Percentiles rank a stretch among this genome's conserved stretches.
These are phyloP conservation scores for Ooceraea biroi DNA, from an alignment of 1,140 invertebrate genomes.

Conservation along the genomic window DNA sequence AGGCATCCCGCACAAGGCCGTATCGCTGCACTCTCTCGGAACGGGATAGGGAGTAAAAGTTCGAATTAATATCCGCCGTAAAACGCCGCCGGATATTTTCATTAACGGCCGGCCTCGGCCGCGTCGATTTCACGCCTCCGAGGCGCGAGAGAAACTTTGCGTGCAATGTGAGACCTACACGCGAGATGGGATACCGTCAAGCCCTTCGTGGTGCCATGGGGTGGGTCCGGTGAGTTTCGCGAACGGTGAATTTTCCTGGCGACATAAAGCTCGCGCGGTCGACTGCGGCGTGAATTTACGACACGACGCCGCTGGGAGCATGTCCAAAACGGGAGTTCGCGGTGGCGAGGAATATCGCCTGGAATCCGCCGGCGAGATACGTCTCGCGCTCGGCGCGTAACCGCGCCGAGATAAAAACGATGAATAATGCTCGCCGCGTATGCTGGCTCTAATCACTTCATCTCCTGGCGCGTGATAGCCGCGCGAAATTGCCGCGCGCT, in stretches of 20 bases:
- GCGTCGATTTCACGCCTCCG: constrained; percentile 26
- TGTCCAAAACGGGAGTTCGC: constrained; percentile 45
- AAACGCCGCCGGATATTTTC: constrained; percentile 52
- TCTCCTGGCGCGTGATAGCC: neutral
- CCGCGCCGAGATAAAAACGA: constrained; percentile 30
- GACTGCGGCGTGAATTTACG: constrained; percentile 30
- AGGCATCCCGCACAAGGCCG: neutral
- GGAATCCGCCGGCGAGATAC: constrained; percentile 29
- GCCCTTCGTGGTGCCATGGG: too few relatives aligned
- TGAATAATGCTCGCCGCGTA: neutral
- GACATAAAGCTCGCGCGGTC: constrained; percentile 19
- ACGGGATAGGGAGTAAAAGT: constrained; percentile 5
- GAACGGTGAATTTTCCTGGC: constrained; percentile 25
- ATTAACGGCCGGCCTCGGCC: constrained; percentile 5
- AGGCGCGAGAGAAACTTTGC: neutral
- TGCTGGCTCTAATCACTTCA: constrained; percentile 8
- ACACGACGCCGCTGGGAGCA: constrained; percentile 24
- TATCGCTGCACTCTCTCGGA: neutral
- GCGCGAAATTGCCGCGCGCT: neutral
- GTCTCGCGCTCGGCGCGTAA: neutral
- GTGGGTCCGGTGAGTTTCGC: neutral
- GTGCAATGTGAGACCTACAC: too few relatives aligned
- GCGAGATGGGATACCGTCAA: constrained; percentile 2
- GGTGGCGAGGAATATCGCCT: constrained; percentile 9
- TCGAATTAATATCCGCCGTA: constrained; percentile 55